These are phyloP conservation scores for Paguma larvata DNA, from an alignment of 2,797 vertebrate species.

Conservation along the genomic window DNA sequence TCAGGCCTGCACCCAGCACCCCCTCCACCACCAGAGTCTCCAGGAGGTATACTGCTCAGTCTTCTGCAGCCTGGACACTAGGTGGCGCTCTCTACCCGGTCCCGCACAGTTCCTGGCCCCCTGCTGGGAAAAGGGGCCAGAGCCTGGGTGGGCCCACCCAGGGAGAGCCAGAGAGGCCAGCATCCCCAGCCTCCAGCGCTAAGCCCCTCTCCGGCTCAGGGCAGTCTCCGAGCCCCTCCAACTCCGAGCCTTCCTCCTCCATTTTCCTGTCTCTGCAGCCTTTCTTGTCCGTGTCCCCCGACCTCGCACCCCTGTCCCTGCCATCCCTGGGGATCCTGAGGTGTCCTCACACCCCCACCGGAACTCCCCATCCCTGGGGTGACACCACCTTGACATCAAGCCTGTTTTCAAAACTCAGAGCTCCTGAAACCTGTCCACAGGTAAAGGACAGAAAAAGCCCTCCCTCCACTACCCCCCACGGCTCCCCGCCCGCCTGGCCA, in stretches of 20 bases:
- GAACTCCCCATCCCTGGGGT: neutral
- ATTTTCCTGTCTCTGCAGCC: neutral
- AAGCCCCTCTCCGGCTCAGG: neutral
- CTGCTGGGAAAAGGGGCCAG: neutral
- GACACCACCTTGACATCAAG: neutral
- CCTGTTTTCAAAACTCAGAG: neutral
- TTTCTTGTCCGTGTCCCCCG: neutral
- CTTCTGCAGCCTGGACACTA: constrained; percentile 55
- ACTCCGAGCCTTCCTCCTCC: too few species aligned
- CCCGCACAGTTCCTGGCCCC: neutral
- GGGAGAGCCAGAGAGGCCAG: constrained; percentile 9
- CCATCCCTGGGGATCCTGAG: neutral
- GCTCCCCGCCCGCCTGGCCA: neutral
- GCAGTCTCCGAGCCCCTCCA: neutral
- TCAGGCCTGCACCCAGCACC: rapidly evolving
- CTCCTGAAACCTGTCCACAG: neutral
- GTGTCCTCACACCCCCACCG: neutral
- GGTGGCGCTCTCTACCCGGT: constrained; percentile 57
- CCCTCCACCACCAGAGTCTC: rapidly evolving
- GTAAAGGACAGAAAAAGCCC: neutral
- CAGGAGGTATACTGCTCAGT: neutral
- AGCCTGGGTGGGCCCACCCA: neutral
- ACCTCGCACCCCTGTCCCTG: too few species aligned
- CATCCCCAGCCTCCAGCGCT: neutral
- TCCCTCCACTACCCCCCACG: neutral